Conservation (phyloP, 2,797 vertebrate species). For the Hipposideros larvatus region DNA sequence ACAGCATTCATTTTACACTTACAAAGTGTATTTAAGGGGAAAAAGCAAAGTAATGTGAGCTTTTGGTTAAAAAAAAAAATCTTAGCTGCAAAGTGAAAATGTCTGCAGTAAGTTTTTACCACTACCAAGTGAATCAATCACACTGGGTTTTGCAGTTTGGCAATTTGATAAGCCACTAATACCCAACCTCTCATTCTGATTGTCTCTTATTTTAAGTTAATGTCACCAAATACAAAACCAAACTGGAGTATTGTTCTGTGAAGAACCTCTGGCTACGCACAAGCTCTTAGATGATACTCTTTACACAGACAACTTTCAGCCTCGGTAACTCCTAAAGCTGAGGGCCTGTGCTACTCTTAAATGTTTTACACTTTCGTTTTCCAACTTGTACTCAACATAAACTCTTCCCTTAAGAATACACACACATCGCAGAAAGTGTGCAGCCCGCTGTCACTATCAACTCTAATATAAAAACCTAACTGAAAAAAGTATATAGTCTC, state of each 20-base stretch:
- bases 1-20: background rate
- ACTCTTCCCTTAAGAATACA: background rate
- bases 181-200: background rate
- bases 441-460: background rate
- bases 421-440: background rate
- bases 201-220: background rate
- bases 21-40: background rate
- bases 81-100: background rate
- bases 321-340: background rate
- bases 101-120: background rate
- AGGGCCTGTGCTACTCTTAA: background rate
- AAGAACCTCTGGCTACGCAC: background rate
- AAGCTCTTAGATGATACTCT: background rate
- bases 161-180: background rate
- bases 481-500: background rate
- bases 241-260: background rate
- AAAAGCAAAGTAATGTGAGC: background rate
- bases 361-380: slow-evolving; percentile 67
- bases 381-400: background rate
- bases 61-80: background rate
- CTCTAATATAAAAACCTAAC: background rate
- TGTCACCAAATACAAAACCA: background rate
- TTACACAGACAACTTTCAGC: background rate
- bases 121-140: background rate
- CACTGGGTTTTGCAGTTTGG: background rate